Evolutionary conservation across 2,113 vertebrate genomes (phyloP), one percentile per base, ranked within the genome.

Genomic region (Maccullochella peelii): DNA sequence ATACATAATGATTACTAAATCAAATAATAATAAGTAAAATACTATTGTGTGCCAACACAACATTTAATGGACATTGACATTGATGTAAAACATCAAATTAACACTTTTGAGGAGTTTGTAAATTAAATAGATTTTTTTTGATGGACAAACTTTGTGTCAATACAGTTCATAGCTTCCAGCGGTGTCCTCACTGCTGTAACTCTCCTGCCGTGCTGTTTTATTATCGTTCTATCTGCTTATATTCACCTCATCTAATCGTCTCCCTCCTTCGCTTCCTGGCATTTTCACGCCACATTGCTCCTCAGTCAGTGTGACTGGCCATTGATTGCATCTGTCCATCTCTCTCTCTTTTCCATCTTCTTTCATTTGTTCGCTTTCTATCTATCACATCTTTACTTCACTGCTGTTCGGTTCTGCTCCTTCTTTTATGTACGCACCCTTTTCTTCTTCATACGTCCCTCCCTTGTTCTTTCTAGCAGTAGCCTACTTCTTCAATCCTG

Each of bases 281-380:
- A 44, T 57, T 57, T 82, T 77, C 73, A 80, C 47, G 2, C 68
- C 72, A 33, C 72, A 20, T 72, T 40, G 38, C 38, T 27, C 27
- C 27, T 9, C 72, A 11, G 25, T 77, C 27, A 30, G 42, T 12
- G 5, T 50, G 27, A 55, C 71, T 47, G 69, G 18, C 21, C 23
- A 36, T 23, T 33, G 47, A 74, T 55, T 47, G 14, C 25, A 42
- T 47, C 52, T 44, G 5, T 55, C 70, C 25, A 5, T 38, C 49
- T n/a, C 23, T 70, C 33, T 11, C 58, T 47, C 44, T 78, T 11
- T 57, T 74, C 8, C 27, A 72, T 73, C 36, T 42, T 16, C 20
- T 67, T 30, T 49, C 66, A 11, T 69, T 21, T 21, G 44, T 68
- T 21, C 61, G 21, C 18, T 50, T 6, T 33, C 50, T 47, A 38